phyloP scores from a whole-genome alignment of 2,113 vertebrate genomes.

The Tachuris rubrigastra region DNA sequence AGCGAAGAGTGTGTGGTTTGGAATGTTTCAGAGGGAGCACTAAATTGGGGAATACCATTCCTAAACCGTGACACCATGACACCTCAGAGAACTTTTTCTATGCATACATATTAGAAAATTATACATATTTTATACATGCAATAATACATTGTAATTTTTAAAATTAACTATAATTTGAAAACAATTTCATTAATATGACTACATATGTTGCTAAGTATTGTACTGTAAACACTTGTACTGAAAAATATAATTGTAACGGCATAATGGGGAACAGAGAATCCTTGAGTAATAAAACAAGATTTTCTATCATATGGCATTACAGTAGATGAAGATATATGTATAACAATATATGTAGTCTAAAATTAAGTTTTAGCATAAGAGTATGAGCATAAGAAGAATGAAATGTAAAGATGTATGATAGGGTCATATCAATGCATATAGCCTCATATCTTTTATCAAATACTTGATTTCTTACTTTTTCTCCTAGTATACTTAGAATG shows the following conservation, averaged over 20 bases:
- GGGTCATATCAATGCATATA: not conserved
- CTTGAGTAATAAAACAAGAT: not conserved
- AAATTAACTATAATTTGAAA: no score
- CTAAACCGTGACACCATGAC: rapidly evolving
- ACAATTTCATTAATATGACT: not conserved
- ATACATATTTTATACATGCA: no score
- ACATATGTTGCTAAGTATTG: not conserved
- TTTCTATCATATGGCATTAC: not conserved
- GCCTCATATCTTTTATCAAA: not conserved
- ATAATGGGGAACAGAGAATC: not conserved
- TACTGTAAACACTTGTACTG: not conserved
- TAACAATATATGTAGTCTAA: not conserved
- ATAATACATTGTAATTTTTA: no score
- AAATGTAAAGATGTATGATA: not conserved
- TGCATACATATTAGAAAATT: not conserved
- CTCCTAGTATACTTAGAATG: not conserved
- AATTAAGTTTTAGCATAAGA: not conserved
- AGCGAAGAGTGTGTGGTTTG: not conserved
- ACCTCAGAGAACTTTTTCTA: not conserved
- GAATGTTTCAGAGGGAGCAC: rapidly evolving
- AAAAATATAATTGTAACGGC: not conserved
- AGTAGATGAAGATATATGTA: not conserved
- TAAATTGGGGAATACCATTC: not conserved
- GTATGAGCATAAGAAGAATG: not conserved
- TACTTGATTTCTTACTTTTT: not conserved